Base-by-base conservation (phyloP, 2,113 vertebrate genomes). In the Zootoca vivipara region DNA sequence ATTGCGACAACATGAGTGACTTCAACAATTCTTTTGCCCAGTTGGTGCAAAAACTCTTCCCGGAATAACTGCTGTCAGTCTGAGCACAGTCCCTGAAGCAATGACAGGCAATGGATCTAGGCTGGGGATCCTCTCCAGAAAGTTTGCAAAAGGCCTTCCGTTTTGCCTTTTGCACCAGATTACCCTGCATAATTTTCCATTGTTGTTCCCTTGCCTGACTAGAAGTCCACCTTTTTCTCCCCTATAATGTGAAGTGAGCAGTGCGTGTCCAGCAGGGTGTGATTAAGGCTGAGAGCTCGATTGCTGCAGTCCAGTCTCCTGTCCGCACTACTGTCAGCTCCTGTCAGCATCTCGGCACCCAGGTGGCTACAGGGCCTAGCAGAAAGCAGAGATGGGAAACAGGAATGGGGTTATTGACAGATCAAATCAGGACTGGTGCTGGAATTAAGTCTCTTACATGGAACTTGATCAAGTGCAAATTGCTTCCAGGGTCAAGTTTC, bases 241-340 rank as follows among this genome's bases (percentile, higher is more conserved):
- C 8, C 73, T 40, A 24, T 85, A 85, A 82, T 83, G 72, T 58
- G 33, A 69, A 69, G 56, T 83, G 52, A 81, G 20, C 46, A 42
- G 35, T 38, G 62, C 46, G 56, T 69, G 79, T 88, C 79, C 81
- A 33, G 62, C 65, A 90, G 75, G 20, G 74, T 75, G 75, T 83
- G 84, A 90, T 91, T 78, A 89, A 72, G 84, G 80, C 85, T 78
- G 83, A 93, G 89, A 87, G 74, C 26, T 56, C 56, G 64, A 78
- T 62, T 82, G 62, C 58, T 72, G 28, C n/a, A 28, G 42, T 84
- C 74, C 78, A 67, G 12, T n/a, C 20, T 6, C 42, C 38, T 75
- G 58, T 81, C 77, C 69, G 10, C 58, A 81, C 77, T 26, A 30
- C 64, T 90, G 89, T 85, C 86, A 77, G 67, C 64, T 69, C 12